Evolutionary conservation across 2,888 invertebrate genomes (phyloP).

Genomic region (Lasioglossum villosulum): DNA sequence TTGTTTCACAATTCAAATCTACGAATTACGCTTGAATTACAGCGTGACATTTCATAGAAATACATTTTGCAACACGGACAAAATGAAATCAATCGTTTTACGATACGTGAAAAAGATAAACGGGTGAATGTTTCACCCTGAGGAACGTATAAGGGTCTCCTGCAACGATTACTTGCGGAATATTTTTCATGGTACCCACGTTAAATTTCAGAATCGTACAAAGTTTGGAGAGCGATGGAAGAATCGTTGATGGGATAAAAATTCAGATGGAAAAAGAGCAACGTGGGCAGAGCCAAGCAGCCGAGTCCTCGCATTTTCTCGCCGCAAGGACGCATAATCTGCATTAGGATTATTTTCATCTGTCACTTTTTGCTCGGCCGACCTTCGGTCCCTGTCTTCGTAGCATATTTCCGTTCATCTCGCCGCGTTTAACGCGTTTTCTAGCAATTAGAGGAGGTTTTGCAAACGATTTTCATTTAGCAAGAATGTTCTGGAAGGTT

Average conservation of each 20-base stretch:
- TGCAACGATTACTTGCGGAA: too few relatives aligned
- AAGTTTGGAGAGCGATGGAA: neutral
- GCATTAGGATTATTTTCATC: slow-evolving; percentile 15
- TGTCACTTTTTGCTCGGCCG: neutral
- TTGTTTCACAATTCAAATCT: too few relatives aligned
- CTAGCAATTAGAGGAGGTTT: neutral
- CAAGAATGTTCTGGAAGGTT: neutral
- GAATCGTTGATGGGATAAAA: neutral
- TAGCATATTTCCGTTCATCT: neutral
- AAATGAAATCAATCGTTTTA: too few relatives aligned
- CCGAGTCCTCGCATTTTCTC: slow-evolving; percentile 8
- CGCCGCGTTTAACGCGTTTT: neutral
- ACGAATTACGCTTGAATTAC: too few relatives aligned
- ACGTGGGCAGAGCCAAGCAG: neutral
- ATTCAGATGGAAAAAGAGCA: neutral
- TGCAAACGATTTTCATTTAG: neutral
- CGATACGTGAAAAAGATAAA: too few relatives aligned
- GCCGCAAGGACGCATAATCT: neutral
- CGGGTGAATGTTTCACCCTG: too few relatives aligned
- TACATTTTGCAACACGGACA: too few relatives aligned
- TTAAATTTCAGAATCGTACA: too few relatives aligned
- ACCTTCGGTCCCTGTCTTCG: neutral
- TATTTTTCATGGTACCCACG: too few relatives aligned
- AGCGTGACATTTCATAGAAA: too few relatives aligned
- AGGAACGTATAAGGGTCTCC: too few relatives aligned